phyloP scores from a whole-genome alignment of 2,797 vertebrate species.

The Rhyacichthys aspro region DNA sequence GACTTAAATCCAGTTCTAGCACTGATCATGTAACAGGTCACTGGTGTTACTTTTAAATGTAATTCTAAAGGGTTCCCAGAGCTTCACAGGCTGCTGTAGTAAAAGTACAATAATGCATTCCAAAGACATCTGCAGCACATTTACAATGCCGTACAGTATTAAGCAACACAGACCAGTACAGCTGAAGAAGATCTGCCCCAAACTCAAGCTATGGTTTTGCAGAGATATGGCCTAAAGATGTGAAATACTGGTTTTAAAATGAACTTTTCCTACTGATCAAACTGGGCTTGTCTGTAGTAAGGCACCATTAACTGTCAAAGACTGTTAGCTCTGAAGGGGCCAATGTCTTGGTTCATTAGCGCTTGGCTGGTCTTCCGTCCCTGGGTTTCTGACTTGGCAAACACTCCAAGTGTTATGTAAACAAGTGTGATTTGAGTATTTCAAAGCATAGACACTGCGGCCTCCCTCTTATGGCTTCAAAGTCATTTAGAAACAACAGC shows the following conservation, averaged over 20 bases:
- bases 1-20: neutral
- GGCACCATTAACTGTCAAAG: slow-evolving; percentile 56
- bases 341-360: slow-evolving; percentile 11
- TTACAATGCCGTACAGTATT: slow-evolving; percentile 2
- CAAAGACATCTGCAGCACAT: slow-evolving; percentile 18
- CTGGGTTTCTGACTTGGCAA: slow-evolving; percentile 55
- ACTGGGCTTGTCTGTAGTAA: slow-evolving; percentile 63
- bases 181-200: slow-evolving; percentile 2
- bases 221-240: slow-evolving; percentile 40
- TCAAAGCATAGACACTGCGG: slow-evolving; percentile 35
- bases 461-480: slow-evolving; percentile 62
- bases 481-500: slow-evolving; percentile 28
- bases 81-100: neutral
- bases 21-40: slow-evolving; percentile 4
- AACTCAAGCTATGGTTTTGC: slow-evolving; percentile 25
- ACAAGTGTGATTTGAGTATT: slow-evolving; percentile 39
- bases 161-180: neutral
- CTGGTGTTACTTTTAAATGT: neutral
- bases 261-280: slow-evolving; percentile 10
- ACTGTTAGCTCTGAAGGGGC: slow-evolving; percentile 23
- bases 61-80: neutral
- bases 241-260: slow-evolving; percentile 11
- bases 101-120: slow-evolving; percentile 46
- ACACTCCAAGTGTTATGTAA: slow-evolving; percentile 57
- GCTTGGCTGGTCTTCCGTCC: slow-evolving; percentile 42